Percentiles rank a stretch among this genome's conserved stretches.
Conservation (phyloP, 1,140 invertebrate species). For the Bombus confusus region DNA sequence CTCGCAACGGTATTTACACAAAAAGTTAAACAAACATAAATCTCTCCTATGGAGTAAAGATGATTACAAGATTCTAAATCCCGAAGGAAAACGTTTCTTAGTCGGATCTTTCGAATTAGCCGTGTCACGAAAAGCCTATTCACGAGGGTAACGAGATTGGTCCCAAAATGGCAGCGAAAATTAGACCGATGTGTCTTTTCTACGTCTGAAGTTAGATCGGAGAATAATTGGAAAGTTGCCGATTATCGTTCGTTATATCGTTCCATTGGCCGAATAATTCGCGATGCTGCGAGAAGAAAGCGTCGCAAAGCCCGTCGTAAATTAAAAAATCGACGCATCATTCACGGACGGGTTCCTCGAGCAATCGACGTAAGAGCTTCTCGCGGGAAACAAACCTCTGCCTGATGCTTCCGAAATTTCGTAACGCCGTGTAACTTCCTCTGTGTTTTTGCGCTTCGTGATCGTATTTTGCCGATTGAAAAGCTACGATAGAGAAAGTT, state of each 20-base stretch:
- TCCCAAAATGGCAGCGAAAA: background rate
- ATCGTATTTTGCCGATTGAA: slow-evolving; percentile 3
- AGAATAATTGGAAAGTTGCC: background rate
- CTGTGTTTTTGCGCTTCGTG: background rate
- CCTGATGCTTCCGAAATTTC: background rate
- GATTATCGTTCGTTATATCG: background rate
- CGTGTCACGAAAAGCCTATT: background rate
- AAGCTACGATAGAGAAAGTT: background rate
- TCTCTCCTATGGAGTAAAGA: too few species aligned
- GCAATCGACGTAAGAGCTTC: slow-evolving; percentile 46
- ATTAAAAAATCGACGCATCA: slow-evolving; percentile 6
- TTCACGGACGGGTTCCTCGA: background rate
- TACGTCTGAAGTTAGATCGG: background rate
- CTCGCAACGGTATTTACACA: too few species aligned
- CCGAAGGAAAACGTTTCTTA: background rate
- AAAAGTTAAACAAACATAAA: too few species aligned
- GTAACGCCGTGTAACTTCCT: background rate
- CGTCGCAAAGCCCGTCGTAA: background rate
- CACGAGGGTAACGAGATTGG: background rate
- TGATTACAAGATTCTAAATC: background rate
- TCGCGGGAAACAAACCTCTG: background rate
- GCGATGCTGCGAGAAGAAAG: background rate
- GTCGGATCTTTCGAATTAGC: background rate
- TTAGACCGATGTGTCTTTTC: background rate
- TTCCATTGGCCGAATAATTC: background rate